These are phyloP conservation scores for Lepidurus packardi DNA, from an alignment of 1,140 invertebrate species.

Conservation along the genomic window DNA sequence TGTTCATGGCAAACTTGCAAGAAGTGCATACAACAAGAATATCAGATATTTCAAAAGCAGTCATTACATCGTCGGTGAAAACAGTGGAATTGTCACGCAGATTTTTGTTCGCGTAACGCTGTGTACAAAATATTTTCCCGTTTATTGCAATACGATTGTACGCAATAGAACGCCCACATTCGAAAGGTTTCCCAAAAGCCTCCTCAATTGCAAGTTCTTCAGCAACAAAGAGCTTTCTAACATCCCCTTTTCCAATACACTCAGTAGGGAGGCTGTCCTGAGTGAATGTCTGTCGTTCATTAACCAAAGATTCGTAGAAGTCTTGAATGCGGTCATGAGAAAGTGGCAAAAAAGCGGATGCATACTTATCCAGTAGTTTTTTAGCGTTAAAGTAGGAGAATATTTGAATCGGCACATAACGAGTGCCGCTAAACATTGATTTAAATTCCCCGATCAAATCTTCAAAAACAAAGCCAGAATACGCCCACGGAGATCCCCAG, in stretches of 20 bases:
- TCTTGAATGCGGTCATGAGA: background rate
- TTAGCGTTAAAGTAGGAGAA: conserved; percentile 25
- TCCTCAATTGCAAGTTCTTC: conserved; percentile 16
- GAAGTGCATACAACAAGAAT: conserved; percentile 1
- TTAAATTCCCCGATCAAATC: background rate
- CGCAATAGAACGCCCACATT: background rate
- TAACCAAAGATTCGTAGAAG: conserved; percentile 22
- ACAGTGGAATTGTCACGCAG: conserved; percentile 25
- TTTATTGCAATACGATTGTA: conserved; percentile 15
- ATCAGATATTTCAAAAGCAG: conserved; percentile 1
- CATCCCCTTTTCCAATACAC: conserved; percentile 12
- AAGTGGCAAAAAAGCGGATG: background rate
- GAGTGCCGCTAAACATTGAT: conserved; percentile 23
- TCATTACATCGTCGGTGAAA: background rate
- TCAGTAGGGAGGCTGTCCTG: background rate
- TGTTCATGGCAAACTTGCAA: background rate
- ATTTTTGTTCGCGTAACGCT: background rate
- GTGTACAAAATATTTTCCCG: conserved; percentile 27
- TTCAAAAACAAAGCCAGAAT: conserved; percentile 29
- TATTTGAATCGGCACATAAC: conserved; percentile 25
- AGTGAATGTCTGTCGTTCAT: background rate
- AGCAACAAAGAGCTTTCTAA: background rate
- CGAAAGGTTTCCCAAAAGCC: background rate
- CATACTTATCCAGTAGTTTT: background rate
- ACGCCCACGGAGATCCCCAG: conserved; percentile 28